phyloP scores from a whole-genome alignment of 2,797 vertebrate genomes.

The Heterohyrax brucei region DNA sequence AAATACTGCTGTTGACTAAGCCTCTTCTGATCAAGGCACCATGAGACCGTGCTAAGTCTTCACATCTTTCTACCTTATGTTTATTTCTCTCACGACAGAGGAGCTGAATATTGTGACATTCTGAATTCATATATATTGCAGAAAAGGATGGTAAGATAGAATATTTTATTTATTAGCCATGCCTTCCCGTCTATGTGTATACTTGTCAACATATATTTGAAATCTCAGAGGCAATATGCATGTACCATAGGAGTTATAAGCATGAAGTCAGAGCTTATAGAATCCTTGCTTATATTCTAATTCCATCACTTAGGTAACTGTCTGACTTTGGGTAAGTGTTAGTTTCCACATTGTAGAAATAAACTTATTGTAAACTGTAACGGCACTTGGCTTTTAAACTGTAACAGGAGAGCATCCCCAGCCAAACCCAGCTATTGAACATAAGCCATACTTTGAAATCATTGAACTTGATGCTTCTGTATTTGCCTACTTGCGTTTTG shows the following conservation, averaged over 20 bases:
- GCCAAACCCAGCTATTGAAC: background rate
- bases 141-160: background rate
- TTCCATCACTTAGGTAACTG: background rate
- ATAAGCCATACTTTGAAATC: background rate
- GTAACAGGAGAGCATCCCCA: background rate
- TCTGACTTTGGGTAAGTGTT: background rate
- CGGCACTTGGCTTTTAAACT: background rate
- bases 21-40: conserved; percentile 67
- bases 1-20: conserved; percentile 45
- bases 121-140: background rate
- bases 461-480: background rate
- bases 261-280: background rate
- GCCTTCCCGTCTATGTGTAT: background rate
- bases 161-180: background rate
- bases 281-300: background rate
- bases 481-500: background rate
- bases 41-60: conserved; percentile 61
- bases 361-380: background rate
- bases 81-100: conserved; percentile 63
- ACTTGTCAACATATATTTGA: background rate
- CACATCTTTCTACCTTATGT: conserved; percentile 30
- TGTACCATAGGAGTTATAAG: background rate
- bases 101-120: background rate
- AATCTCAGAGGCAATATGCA: background rate
- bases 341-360: background rate